Conservation (phyloP, 2,888 invertebrate genomes). For the Tipula vernalis region DNA sequence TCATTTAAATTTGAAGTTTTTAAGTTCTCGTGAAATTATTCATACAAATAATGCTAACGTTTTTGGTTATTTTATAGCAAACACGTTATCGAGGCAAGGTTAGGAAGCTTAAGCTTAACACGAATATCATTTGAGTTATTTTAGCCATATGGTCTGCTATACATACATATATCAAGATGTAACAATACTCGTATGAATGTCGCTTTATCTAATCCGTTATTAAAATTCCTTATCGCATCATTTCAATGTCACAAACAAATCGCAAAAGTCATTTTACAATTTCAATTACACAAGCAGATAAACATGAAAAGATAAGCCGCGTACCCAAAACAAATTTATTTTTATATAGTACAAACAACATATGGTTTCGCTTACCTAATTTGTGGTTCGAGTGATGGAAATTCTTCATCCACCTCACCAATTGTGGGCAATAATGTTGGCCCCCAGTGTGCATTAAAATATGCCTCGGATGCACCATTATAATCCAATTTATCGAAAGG, state of each 20-base stretch:
- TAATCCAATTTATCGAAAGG: slow-evolving; percentile 29
- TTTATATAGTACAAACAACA: not conserved
- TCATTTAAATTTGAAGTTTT: too few relatives aligned
- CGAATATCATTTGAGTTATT: too few relatives aligned
- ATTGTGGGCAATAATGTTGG: slow-evolving; percentile 36
- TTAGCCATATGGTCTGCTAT: not conserved
- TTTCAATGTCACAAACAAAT: not conserved
- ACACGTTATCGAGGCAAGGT: too few relatives aligned
- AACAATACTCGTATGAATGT: not conserved
- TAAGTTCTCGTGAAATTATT: too few relatives aligned
- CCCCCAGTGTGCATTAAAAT: slow-evolving; percentile 34
- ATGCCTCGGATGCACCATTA: slow-evolving; percentile 36
- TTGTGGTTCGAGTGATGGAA: slow-evolving; percentile 31
- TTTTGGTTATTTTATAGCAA: too few relatives aligned
- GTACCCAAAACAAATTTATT: too few relatives aligned
- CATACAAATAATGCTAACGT: too few relatives aligned
- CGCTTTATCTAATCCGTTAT: not conserved
- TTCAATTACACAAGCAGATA: not conserved
- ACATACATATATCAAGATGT: not conserved
- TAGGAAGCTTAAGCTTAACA: too few relatives aligned
- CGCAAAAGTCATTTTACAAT: not conserved
- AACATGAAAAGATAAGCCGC: not conserved
- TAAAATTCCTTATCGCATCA: not conserved
- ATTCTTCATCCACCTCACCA: slow-evolving; percentile 35
- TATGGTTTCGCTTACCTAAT: not conserved